Evolutionary conservation across 1,140 invertebrate species (phyloP), one percentile per base, ranked within the genome.

Genomic region (Atta texana): DNA sequence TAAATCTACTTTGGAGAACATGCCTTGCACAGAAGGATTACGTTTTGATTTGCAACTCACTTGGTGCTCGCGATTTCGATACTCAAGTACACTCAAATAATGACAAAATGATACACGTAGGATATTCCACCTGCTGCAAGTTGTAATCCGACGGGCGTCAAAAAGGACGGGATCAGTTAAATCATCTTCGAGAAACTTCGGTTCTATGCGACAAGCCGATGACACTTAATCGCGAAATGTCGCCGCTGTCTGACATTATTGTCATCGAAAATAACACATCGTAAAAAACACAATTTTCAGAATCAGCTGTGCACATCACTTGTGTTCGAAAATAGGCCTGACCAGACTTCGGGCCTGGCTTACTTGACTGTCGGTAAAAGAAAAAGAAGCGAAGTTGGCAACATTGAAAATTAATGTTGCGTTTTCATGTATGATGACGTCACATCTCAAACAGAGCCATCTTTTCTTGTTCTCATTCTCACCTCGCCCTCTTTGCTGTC

Each of bases 41-140:
- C 0, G 3, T 72, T 82, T 69, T 49, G 16, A 82, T n/a, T 82
- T 74, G 31, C 4, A 34, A 82, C 55, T 82, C 77, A 80, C 77
- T 80, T 80, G 49, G n/a, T 68, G 28, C 49, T 68, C 31, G 63
- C 12, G 49, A 80, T 53, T 64, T 78, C 14, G 10, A 66, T 39
- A 39, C n/a, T 53, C 49, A 10, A 68, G 10, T 18, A n/a, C 53
- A 34, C 44, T 10, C 21, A 10, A n/a, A 76, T n/a, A 39, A 55
- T 24, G 12, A 49, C 10, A 49, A 44, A 53, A 21, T 4, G 14
- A 64, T 28, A 66, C 21, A 8, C n/a, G 31, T 8, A 24, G 21
- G 31, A 51, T 68, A 66, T 10, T 77, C 21, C 39, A 57, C 6
- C 21, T 21, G 59, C 49, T 49, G 39, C 28, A 12, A 8, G 59